Base-by-base conservation (phyloP, 2,797 vertebrate genomes). In the Knipowitschia caucasica region DNA sequence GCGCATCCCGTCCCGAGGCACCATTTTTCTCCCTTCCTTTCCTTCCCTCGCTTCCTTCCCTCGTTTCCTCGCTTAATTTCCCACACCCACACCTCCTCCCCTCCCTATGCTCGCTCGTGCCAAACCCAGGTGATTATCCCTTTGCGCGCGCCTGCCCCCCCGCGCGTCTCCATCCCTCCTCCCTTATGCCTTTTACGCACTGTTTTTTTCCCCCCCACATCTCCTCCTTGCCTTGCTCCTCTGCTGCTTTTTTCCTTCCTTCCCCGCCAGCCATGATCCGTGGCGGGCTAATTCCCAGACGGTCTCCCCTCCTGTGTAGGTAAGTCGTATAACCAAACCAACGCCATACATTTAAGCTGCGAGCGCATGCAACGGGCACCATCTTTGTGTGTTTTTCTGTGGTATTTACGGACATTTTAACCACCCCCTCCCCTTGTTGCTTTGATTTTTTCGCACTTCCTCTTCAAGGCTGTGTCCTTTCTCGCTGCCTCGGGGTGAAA, bases 261-360 rank as follows among this genome's bases (percentile, higher is more conserved):
- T 73, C 77, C 77, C 84, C 81, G 80, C 84, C 83, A 86, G 83
- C 79, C 84, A 85, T 86, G 84, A 82, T 85, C 81, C 81, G 79
- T 82, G 83, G 79, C 81, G 70, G 81, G 76, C 73, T 83, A 86
- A 85, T 85, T 84, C 86, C 83, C 84, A 83, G 78, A 83, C 82
- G 81, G 77, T 84, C 75, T 81, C 61, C 72, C 59, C 18, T 25
- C 60, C 20, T 36, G 63, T 50, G 39, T 72, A 55, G 84, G 84
- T 85, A 82, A 83, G 81, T 86, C 43, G 78, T 66, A 62, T 53
- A 60, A 55, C 55, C 73, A 69, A 49, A 62, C 52, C 61, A n/a
- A n/a, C n/a, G n/a, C n/a, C n/a, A n/a, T n/a, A n/a, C n/a, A n/a
- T n/a, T n/a, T 69, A 58, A 73, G 69, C 73, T 75, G 78, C 81